phyloP scores from a whole-genome alignment of 2,888 invertebrate genomes.

The Willowsia nigromaculata region DNA sequence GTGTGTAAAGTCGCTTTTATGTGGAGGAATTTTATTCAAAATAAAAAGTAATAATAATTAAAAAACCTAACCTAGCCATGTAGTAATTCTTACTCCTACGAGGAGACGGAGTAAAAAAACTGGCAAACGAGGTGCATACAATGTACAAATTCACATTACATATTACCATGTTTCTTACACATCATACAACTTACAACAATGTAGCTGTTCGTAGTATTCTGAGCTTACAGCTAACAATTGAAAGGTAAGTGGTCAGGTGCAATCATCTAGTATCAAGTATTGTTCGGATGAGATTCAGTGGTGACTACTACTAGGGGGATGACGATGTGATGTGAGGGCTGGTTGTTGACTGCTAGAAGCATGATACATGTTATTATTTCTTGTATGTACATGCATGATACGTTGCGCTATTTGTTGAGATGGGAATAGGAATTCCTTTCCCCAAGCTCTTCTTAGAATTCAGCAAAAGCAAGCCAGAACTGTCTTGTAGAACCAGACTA shows the following conservation, averaged over 20 bases:
- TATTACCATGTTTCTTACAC: neutral
- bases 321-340: neutral
- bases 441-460: slow-evolving; percentile 28
- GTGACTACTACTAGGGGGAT: neutral
- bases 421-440: neutral
- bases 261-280: slow-evolving; percentile 15
- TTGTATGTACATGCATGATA: neutral
- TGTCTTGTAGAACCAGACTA: neutral
- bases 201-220: neutral
- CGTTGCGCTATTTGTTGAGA: neutral
- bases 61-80: slow-evolving; percentile 38
- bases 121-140: slow-evolving; percentile 27
- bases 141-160: slow-evolving; percentile 38
- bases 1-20: neutral
- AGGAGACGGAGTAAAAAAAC: neutral
- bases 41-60: slow-evolving; percentile 1
- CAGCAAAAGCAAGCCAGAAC: slow-evolving; percentile 18
- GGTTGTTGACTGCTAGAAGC: slow-evolving; percentile 4
- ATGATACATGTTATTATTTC: neutral
- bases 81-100: slow-evolving; percentile 17
- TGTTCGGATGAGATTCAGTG: slow-evolving; percentile 18
- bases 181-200: neutral
- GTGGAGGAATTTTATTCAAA: slow-evolving; percentile 21
- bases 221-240: neutral
- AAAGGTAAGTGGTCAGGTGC: slow-evolving; percentile 13